phyloP scores from a whole-genome alignment of 2,888 invertebrate species.

The Aromia moschata region DNA sequence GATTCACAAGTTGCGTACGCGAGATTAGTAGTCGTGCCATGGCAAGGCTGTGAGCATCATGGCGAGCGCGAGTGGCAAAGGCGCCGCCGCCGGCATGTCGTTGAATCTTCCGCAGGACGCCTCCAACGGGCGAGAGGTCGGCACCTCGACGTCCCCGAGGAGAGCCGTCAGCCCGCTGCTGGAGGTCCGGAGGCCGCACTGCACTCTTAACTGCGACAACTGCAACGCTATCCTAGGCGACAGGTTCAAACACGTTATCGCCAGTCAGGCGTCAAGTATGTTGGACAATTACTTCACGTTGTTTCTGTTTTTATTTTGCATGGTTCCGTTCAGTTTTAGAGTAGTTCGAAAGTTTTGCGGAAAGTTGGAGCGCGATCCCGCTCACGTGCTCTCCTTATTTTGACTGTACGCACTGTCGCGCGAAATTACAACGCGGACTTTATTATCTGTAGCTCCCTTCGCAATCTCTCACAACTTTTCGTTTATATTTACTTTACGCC shows the following conservation, averaged over 20 bases:
- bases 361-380: background rate
- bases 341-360: constrained; percentile 16
- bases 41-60: constrained; percentile 31
- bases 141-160: constrained; percentile 70
- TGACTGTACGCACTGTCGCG: background rate
- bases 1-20: constrained; percentile 35
- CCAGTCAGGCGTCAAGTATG: constrained; percentile 58
- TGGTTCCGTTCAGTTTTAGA: constrained; percentile 14
- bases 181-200: constrained; percentile 75
- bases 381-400: background rate
- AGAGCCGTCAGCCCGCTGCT: constrained; percentile 76
- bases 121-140: constrained; percentile 60
- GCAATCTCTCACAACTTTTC: no score
- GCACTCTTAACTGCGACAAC: constrained; percentile 77
- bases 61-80: constrained; percentile 16
- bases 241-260: constrained; percentile 66
- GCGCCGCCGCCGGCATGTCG: constrained; percentile 62
- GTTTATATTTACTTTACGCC: no score
- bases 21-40: constrained; percentile 30
- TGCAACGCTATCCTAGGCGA: constrained; percentile 75
- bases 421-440: no score
- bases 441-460: no score
- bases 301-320: constrained; percentile 21
- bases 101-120: constrained; percentile 67
- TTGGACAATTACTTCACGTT: constrained; percentile 23